phyloP scores from a whole-genome alignment of 2,113 vertebrate species.

The Pangasianodon gigas region DNA sequence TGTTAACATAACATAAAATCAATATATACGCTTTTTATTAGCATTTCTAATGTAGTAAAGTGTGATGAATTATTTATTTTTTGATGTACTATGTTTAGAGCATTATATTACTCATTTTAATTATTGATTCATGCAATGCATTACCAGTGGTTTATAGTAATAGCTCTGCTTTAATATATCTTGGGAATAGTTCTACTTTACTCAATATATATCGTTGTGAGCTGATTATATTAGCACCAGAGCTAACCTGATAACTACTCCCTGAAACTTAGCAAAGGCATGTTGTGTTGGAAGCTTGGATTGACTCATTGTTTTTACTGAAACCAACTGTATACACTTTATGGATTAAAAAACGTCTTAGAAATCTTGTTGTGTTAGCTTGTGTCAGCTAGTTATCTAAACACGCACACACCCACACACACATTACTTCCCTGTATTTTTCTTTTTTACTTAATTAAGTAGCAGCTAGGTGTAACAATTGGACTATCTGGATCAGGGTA shows the following conservation, averaged over 20 bases:
- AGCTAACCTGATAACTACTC: background rate
- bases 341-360: background rate
- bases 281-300: background rate
- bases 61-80: constrained; percentile 15
- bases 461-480: background rate
- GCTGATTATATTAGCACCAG: background rate
- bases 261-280: background rate
- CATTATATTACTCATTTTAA: background rate
- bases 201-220: background rate
- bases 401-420: too few species aligned
- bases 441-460: background rate
- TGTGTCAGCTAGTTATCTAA: background rate
- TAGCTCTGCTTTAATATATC: background rate
- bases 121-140: background rate
- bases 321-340: background rate
- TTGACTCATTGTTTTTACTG: background rate
- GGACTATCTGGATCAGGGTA: background rate
- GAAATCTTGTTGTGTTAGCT: background rate
- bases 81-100: background rate
- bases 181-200: background rate
- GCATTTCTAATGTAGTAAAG: background rate
- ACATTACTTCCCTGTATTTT: background rate
- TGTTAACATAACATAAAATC: background rate
- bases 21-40: background rate
- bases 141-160: background rate